Evolutionary conservation across 2,113 vertebrate genomes (phyloP).

Genomic region (Syrrhaptes paradoxus): DNA sequence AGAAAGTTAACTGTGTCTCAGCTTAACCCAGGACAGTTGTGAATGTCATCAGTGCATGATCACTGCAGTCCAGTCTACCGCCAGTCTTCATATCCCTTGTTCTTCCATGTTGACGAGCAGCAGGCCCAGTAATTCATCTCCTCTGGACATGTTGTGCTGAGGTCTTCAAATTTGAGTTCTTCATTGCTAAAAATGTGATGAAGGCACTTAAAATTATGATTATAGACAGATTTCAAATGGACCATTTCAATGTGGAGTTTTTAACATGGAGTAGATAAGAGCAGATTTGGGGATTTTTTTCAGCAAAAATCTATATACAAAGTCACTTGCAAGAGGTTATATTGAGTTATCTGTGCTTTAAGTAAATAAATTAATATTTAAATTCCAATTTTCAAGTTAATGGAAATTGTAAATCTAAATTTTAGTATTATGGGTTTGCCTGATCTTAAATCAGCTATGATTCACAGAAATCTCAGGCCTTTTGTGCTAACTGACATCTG

Average conservation of each 20-base stretch:
- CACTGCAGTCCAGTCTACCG: background rate
- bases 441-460: background rate
- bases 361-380: background rate
- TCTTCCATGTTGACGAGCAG: background rate
- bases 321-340: background rate
- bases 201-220: background rate
- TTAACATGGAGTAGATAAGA: background rate
- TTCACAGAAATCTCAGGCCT: background rate
- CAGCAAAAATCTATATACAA: background rate
- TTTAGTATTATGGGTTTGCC: background rate
- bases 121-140: rapidly evolving
- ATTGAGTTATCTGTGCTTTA: background rate
- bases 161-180: background rate
- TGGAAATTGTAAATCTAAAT: background rate
- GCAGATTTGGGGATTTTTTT: background rate
- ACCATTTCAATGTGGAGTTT: rapidly evolving
- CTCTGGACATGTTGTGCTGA: background rate
- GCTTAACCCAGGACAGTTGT: no score
- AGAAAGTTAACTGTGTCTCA: no score
- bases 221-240: background rate
- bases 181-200: background rate
- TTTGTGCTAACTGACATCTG: background rate
- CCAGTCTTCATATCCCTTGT: background rate
- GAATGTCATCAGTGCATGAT: background rate
- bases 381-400: background rate